These are phyloP conservation scores for Steinernema feltiae DNA, from an alignment of 1,140 invertebrate species.

Conservation along the genomic window DNA sequence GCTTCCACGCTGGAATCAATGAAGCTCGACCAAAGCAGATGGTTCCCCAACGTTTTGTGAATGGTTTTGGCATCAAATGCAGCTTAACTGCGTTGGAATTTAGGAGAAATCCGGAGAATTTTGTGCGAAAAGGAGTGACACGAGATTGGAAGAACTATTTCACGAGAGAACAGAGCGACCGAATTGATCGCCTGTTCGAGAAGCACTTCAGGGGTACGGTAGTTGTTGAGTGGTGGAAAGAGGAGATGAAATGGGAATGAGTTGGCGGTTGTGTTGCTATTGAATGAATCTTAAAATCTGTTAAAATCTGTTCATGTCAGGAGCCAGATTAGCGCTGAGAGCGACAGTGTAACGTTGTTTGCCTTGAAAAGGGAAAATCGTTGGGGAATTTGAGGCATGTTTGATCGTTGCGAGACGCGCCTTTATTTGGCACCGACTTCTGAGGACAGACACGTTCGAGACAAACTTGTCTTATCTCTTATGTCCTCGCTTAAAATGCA, in stretches of 20 bases:
- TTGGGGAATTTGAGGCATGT: too few relatives aligned
- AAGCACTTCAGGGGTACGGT: neutral
- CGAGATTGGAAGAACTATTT: constrained; percentile 60
- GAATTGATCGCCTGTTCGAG: constrained; percentile 42
- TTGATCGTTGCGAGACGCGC: too few relatives aligned
- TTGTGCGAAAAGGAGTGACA: constrained; percentile 55
- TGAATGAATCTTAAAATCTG: too few relatives aligned
- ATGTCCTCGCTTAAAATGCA: too few relatives aligned
- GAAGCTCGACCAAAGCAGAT: constrained; percentile 44
- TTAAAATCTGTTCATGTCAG: too few relatives aligned
- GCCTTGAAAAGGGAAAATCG: too few relatives aligned
- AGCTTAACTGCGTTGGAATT: neutral
- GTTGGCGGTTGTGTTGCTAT: too few relatives aligned
- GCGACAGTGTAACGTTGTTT: too few relatives aligned
- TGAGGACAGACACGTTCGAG: too few relatives aligned
- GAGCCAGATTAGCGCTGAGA: too few relatives aligned
- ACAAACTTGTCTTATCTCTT: too few relatives aligned
- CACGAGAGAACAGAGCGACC: constrained; percentile 53
- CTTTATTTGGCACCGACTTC: too few relatives aligned
- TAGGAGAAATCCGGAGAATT: constrained; percentile 30
- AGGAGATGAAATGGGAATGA: neutral
- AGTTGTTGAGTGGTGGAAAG: neutral
- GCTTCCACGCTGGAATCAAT: constrained; percentile 43
- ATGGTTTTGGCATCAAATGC: constrained; percentile 22
- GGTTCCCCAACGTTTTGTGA: constrained; percentile 48